Evolutionary conservation across 2,888 invertebrate genomes (phyloP), one percentile per base, ranked within the genome.

Genomic region (Melanostoma mellinum): DNA sequence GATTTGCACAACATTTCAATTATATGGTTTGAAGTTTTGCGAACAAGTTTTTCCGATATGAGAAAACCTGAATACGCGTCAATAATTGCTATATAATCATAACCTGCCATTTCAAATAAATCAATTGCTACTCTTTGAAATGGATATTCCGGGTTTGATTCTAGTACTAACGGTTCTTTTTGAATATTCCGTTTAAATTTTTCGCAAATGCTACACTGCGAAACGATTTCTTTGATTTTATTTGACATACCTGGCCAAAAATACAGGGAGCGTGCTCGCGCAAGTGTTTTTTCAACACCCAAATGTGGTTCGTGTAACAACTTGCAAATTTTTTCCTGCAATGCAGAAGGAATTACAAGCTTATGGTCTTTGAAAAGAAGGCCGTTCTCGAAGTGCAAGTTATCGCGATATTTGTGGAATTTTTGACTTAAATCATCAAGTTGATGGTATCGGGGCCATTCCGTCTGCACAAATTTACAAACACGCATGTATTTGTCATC

Each of bases 361-460:
- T 48, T 40, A 33, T 68, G 75, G 9, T 75, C 48, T 36, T 44
- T 40, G 36, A 75, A 75, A n/a, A 74, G 38, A 10, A 74, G 42
- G 8, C 46, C 55, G 36, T 63, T 73, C 38, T 63, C 73, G 46
- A 46, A 44, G 56, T 69, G 56, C 6, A 72, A 72, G 5, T 72
- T 33, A 8, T 36, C 9, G 3, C 89, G 89, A n/a, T 55, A 63
- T 56, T 73, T 73, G 44, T 63, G 36, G 48, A 74, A 63, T 32
- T n/a, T 20, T 65, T 74, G 53, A 20, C 38, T 32, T 1, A 72
- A 53, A 6, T 52, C 52, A 53, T 61, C 40, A 6, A 60, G n/a
- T 6, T 33, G 72, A 46, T 60, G 71, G n/a, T 36, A 72, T 36
- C 30, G 6, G 3, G 72, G 72, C 72, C 72, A 72, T 9, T 36